Percentiles rank a stretch among this genome's conserved stretches.
Conservation (phyloP, 2,888 invertebrate genomes). For the Diabrotica balteata region DNA sequence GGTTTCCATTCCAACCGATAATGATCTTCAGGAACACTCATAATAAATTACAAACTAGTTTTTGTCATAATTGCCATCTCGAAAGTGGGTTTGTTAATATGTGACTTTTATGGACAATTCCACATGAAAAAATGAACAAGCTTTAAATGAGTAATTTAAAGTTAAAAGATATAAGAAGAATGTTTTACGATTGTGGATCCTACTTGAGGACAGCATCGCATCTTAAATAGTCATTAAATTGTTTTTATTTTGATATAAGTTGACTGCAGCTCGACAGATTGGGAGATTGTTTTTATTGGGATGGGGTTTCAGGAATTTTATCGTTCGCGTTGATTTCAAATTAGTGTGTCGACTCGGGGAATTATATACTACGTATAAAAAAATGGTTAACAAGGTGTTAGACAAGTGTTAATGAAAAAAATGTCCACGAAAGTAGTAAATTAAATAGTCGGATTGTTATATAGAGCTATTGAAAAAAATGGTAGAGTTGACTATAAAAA, state of each 20-base stretch:
- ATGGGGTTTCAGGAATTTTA: no score
- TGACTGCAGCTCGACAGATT: neutral
- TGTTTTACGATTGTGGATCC: constrained; percentile 11
- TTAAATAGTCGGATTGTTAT: no score
- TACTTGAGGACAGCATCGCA: constrained; percentile 3
- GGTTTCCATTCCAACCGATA: constrained; percentile 8
- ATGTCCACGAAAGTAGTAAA: no score
- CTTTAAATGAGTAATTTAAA: constrained; percentile 15
- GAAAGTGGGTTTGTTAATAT: constrained; percentile 28
- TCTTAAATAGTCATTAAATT: constrained; percentile 9
- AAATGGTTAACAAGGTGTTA: no score
- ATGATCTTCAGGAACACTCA: constrained; percentile 21
- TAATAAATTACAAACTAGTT: constrained; percentile 22
- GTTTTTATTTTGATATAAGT: neutral
- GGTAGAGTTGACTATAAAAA: no score
- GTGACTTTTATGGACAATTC: constrained; percentile 26
- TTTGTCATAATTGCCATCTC: constrained; percentile 34
- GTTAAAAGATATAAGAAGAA: constrained; percentile 15
- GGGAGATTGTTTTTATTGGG: neutral
- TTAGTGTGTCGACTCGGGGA: no score
- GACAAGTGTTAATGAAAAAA: no score
- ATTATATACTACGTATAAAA: no score
- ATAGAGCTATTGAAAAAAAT: no score
- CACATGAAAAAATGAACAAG: constrained; percentile 18
- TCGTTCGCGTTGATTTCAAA: no score